phyloP scores from a whole-genome alignment of 2,797 vertebrate genomes.

The Garrulus glandarius region DNA sequence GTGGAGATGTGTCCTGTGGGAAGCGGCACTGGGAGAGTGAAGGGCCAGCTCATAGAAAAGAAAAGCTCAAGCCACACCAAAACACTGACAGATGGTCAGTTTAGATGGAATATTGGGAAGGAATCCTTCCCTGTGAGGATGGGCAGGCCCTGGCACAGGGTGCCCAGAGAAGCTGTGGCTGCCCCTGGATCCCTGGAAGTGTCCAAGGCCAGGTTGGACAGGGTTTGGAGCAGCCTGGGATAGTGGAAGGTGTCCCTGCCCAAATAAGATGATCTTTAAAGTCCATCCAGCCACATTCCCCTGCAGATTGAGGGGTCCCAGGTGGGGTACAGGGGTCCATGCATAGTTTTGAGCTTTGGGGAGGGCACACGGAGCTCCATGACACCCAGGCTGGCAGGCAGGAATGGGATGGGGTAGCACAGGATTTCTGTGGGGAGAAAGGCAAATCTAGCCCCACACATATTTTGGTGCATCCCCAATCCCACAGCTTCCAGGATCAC shows the following conservation, averaged over 20 bases:
- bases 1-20: accelerated
- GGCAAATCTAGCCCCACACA: accelerated
- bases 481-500: neutral
- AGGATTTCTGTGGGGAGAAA: neutral
- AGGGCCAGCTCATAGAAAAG: neutral
- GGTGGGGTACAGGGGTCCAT: accelerated
- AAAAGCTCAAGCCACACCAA: neutral
- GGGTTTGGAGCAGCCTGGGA: neutral
- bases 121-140: neutral
- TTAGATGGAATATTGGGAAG: neutral
- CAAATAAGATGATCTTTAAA: neutral
- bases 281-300: neutral
- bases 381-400: neutral
- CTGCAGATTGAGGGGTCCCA: accelerated
- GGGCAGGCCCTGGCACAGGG: neutral
- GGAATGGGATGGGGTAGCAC: neutral
- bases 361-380: neutral
- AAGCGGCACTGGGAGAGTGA: accelerated
- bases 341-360: neutral
- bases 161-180: neutral
- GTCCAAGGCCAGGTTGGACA: accelerated
- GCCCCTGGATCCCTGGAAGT: neutral
- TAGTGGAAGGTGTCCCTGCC: accelerated
- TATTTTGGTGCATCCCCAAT: accelerated
- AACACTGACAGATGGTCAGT: neutral